Percentiles rank a stretch among this genome's conserved stretches.
phyloP scores from a whole-genome alignment of 2,888 invertebrate species.

The Ctenicera cuprea region DNA sequence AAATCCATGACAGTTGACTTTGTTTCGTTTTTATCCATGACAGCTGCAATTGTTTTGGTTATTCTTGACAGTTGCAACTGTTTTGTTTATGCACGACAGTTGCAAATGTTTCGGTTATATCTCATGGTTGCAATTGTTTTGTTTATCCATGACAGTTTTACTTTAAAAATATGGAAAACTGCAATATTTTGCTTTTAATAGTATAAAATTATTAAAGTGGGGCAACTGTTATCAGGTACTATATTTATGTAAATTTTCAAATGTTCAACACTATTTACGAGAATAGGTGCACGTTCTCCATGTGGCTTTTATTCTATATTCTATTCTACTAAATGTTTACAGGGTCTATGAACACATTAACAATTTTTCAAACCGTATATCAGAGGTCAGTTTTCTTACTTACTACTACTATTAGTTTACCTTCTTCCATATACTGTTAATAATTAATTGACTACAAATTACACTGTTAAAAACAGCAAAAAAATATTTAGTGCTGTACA shows the following conservation, averaged over 20 bases:
- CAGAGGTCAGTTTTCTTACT: constrained; percentile 25
- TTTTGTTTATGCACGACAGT: no score
- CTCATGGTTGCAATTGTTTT: no score
- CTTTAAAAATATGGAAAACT: no score
- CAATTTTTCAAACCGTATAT: constrained; percentile 24
- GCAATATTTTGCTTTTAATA: background rate
- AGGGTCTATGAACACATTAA: constrained; percentile 42
- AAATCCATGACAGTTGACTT: no score
- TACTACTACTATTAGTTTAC: constrained; percentile 33
- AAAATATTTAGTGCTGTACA: background rate
- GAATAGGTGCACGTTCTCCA: background rate
- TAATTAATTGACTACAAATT: constrained; percentile 6
- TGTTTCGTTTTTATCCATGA: no score
- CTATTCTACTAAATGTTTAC: constrained; percentile 1
- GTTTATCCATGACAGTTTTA: no score
- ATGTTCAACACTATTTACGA: background rate
- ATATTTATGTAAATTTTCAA: background rate
- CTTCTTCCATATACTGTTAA: constrained; percentile 32
- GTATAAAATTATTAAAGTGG: background rate
- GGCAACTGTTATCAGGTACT: constrained; percentile 12
- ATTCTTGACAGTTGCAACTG: no score
- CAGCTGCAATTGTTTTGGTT: no score
- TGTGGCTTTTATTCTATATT: background rate
- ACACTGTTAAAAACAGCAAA: background rate
- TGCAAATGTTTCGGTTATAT: no score